Conservation (phyloP, 2,113 vertebrate species). For the Microcebus murinus region DNA sequence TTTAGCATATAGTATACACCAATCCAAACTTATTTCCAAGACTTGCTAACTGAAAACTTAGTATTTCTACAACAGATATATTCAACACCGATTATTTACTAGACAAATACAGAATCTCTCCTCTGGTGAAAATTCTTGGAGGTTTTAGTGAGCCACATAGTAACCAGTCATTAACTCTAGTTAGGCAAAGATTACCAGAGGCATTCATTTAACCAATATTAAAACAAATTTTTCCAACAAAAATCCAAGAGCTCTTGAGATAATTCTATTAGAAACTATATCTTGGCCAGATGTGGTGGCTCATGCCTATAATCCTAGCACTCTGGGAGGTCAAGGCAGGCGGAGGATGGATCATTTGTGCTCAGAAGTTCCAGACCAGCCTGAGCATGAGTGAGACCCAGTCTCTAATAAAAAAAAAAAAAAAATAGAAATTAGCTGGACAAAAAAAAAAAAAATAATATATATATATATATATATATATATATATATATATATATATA, state of each 20-base stretch:
- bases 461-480: too few relatives aligned
- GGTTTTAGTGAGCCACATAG: not conserved
- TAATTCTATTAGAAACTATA: conserved; percentile 23
- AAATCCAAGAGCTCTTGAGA: not conserved
- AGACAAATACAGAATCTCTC: not conserved
- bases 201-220: not conserved
- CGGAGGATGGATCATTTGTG: too few relatives aligned
- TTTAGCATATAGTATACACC: not conserved
- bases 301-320: too few relatives aligned
- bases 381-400: too few relatives aligned
- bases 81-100: not conserved
- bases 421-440: too few relatives aligned
- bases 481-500: too few relatives aligned
- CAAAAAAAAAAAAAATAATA: too few relatives aligned
- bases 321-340: too few relatives aligned
- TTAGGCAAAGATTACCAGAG: conserved; percentile 19
- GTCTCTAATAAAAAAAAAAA: too few relatives aligned
- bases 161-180: not conserved
- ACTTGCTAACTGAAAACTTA: conserved; percentile 30
- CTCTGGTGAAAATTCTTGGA: not conserved
- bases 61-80: conserved; percentile 12
- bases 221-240: conserved; percentile 39
- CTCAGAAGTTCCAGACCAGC: too few relatives aligned
- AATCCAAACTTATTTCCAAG: conserved; percentile 33
- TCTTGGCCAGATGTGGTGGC: not conserved